A percentile compares a stretch with the other conserved stretches of the same genome.
These are phyloP conservation scores for Harpalus rubripes DNA, from an alignment of 2,888 invertebrate species.

Conservation along the genomic window DNA sequence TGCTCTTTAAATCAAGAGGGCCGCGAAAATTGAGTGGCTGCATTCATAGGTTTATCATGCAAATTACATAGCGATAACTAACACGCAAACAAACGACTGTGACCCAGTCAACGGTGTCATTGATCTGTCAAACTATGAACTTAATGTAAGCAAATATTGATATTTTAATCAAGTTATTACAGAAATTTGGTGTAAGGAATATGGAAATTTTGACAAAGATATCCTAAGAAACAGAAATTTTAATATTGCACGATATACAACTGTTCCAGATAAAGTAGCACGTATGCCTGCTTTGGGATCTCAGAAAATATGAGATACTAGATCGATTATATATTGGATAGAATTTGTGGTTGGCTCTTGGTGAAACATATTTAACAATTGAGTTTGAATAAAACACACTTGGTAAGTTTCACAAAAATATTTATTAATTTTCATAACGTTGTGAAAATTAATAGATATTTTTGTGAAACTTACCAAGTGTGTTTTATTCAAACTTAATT, in stretches of 20 bases:
- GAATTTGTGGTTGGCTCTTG: no score
- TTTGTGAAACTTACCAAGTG: no score
- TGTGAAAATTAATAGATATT: no score
- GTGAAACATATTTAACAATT: no score
- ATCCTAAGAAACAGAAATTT: neutral
- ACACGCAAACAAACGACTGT: conserved; percentile 28
- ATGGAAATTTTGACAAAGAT: neutral
- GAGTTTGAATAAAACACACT: no score
- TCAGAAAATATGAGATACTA: no score
- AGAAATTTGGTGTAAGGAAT: neutral
- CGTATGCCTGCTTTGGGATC: no score
- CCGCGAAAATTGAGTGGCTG: conserved; percentile 56
- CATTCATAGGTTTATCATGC: conserved; percentile 61
- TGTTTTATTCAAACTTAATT: no score
- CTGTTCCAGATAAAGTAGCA: no score
- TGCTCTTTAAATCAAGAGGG: conserved; percentile 55
- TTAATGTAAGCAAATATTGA: neutral
- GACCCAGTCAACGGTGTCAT: conserved; percentile 8
- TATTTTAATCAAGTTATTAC: neutral
- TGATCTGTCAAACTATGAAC: conserved; percentile 1
- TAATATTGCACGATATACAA: neutral
- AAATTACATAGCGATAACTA: conserved; percentile 52
- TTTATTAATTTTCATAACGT: no score
- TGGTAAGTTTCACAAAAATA: no score
- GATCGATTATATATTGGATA: no score